A percentile compares a stretch with the other conserved stretches of the same genome.
phyloP scores from a whole-genome alignment of 2,888 invertebrate genomes.

The Patella depressa region DNA sequence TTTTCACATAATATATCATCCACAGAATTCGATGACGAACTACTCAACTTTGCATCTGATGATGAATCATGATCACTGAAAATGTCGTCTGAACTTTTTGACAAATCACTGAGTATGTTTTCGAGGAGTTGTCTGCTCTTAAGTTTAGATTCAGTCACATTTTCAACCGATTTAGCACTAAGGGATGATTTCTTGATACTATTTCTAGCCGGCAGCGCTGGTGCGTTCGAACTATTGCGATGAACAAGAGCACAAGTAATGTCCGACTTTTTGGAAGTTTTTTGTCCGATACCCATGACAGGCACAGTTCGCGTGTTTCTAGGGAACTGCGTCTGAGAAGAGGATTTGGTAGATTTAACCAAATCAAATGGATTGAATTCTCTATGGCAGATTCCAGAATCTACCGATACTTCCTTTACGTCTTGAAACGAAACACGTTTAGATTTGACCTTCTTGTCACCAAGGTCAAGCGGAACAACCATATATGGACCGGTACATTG shows the following conservation, averaged over 20 bases:
- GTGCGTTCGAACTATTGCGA: neutral
- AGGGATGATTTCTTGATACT: neutral
- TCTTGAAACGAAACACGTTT: conserved; percentile 1
- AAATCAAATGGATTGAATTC: neutral
- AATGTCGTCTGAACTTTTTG: conserved; percentile 5
- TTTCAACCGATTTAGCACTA: conserved; percentile 4
- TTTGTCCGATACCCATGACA: conserved; percentile 9
- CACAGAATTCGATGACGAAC: neutral
- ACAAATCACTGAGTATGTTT: neutral
- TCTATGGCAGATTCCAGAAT: neutral
- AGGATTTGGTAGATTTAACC: neutral
- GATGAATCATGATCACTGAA: neutral
- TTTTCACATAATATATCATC: neutral
- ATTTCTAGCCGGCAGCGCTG: neutral
- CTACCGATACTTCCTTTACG: neutral
- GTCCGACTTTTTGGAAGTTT: conserved; percentile 22
- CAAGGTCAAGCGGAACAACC: conserved; percentile 31
- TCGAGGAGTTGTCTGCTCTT: neutral
- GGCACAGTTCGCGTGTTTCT: neutral
- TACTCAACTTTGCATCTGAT: neutral
- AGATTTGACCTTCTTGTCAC: neutral
- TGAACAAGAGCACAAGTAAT: conserved; percentile 27
- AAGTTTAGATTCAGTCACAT: neutral
- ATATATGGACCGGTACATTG: conserved; percentile 29
- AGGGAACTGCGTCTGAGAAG: neutral